Conservation (phyloP, 2,797 vertebrate species). For the Sitta carolinensis region DNA sequence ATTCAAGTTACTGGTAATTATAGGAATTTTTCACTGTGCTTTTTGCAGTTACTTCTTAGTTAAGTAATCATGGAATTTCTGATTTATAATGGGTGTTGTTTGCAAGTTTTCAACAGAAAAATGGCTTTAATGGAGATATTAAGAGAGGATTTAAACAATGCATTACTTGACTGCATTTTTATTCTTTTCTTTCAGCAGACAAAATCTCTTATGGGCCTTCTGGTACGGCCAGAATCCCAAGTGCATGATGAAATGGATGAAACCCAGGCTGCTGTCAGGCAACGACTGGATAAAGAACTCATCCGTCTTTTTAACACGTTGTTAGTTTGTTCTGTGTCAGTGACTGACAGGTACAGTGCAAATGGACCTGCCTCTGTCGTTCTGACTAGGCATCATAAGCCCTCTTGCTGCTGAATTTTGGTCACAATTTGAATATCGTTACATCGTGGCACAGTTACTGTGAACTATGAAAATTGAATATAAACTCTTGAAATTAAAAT, state of each 20-base stretch:
- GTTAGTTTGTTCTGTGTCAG: constrained; percentile 76
- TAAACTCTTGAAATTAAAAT: background rate
- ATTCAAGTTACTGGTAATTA: background rate
- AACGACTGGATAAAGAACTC: constrained; percentile 90
- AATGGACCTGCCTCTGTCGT: background rate
- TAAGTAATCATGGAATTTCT: background rate
- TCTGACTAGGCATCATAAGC: background rate
- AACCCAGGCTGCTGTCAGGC: constrained; percentile 81
- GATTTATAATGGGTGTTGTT: background rate
- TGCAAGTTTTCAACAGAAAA: background rate
- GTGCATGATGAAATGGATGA: constrained; percentile 76
- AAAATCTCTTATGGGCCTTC: constrained; percentile 76
- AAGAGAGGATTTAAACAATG: background rate
- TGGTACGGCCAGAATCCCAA: constrained; percentile 78
- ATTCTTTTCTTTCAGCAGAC: constrained; percentile 69
- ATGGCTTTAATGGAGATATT: background rate
- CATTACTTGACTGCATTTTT: background rate
- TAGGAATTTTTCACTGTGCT: background rate
- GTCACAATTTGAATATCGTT: background rate
- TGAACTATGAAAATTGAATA: background rate
- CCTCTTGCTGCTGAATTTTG: background rate
- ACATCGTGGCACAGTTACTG: background rate
- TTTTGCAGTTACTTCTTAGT: background rate
- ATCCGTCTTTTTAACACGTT: constrained; percentile 83
- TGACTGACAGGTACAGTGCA: constrained; percentile 85